Evolutionary conservation across 2,797 vertebrate genomes (phyloP), one percentile per base, ranked within the genome.

Genomic region (Vespertilio murinus): DNA sequence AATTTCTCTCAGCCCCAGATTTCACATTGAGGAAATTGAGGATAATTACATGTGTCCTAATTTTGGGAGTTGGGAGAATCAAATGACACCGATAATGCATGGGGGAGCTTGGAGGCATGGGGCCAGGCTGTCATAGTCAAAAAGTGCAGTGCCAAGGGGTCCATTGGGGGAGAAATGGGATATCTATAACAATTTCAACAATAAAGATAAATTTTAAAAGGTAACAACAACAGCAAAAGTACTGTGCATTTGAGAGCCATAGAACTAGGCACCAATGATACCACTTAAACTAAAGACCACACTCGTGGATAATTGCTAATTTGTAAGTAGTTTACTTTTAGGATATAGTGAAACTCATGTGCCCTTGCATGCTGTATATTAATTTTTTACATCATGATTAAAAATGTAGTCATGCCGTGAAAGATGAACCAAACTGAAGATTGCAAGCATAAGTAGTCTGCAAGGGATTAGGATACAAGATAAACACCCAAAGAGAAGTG

Each of bases 341-440:
- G 52, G 73, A 91, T 71, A 22, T 12, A 11, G 17, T 69, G 18
- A 78, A 95, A 94, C 65, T 52, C 40, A 20, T 14, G 56, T 22
- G 9, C 25, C 61, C 56, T 82, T 23, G 4, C 5, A 30, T 78
- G 14, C 28, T 69, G 0, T 75, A 28, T n/a, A 52, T 91, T 83
- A 92, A 83, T 91, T 94, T 3, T 75, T 88, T 64, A 92, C 77
- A 75, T 42, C 94, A 65, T 52, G 54, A 25, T 88, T 88, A 42
- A 96, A 96, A 87, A 79, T 88, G 65, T 70, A 89, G 61, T 33
- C n/a, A 73, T 9, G 30, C 54, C 18, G 56, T 71, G 52, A 94
- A 94, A 94, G 52, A 96, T 91, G 74, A 90, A 85, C 28, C 45
- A 56, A 80, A 87, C 7, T 94, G 45, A 77, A 96, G 77, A 61